A percentile compares a stretch with the other conserved stretches of the same genome.
Evolutionary conservation across 2,797 vertebrate genomes (phyloP).

Genomic region (Macroramphosus scolopax): DNA sequence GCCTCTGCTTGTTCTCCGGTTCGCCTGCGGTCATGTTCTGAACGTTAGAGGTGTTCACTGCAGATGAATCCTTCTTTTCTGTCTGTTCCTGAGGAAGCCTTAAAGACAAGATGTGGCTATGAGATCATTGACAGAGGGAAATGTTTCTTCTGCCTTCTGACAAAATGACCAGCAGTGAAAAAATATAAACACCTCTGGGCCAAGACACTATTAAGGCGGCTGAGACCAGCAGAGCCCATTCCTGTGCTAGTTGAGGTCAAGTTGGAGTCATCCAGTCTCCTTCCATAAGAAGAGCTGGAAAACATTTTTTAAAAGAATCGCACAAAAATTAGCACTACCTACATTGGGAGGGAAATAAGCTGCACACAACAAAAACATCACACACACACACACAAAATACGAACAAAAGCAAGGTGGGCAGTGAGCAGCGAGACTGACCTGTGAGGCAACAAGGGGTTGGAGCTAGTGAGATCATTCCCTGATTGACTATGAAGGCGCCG

Average conservation of each 20-base stretch:
- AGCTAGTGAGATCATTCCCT: conserved; percentile 74
- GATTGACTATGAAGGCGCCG: conserved; percentile 79
- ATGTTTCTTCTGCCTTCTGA: too few species aligned
- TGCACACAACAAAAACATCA: conserved; percentile 38
- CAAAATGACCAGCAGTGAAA: too few species aligned
- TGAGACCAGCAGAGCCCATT: conserved; percentile 68
- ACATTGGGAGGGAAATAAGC: conserved; percentile 17
- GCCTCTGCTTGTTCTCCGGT: conserved; percentile 81
- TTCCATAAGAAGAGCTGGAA: conserved; percentile 80
- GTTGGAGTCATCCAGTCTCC: conserved; percentile 77
- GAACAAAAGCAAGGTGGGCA: conserved; percentile 17
- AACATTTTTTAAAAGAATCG: conserved; percentile 31
- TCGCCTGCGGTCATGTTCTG: conserved; percentile 62
- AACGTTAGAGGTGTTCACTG: conserved; percentile 59
- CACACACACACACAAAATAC: conserved; percentile 37
- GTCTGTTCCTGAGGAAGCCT: conserved; percentile 80
- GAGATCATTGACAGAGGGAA: too few species aligned
- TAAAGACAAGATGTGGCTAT: conserved; percentile 7
- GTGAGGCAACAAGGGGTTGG: conserved; percentile 76
- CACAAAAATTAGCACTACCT: conserved; percentile 19
- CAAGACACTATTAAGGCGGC: conserved; percentile 74
- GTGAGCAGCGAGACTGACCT: conserved; percentile 72
- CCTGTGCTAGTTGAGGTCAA: conserved; percentile 74
- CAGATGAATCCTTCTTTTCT: conserved; percentile 73
- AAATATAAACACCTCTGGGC: conserved; percentile 69